These are phyloP conservation scores for Lateolabrax maculatus DNA, from an alignment of 2,797 vertebrate genomes.

Conservation along the genomic window DNA sequence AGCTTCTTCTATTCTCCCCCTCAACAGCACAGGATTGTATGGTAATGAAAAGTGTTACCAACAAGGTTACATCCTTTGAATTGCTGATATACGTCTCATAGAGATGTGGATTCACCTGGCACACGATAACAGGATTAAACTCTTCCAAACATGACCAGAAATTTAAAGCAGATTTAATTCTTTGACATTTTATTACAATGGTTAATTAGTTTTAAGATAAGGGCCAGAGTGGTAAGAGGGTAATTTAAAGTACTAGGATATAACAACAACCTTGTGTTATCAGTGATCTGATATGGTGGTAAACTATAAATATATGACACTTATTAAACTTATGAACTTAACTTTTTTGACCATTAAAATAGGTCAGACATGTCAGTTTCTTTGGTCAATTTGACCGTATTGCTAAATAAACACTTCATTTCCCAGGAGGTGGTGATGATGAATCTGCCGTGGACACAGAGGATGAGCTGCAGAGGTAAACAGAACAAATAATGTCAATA, in stretches of 20 bases:
- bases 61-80: slow-evolving; percentile 16
- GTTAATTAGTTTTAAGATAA: slow-evolving; percentile 26
- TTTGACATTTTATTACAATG: slow-evolving; percentile 3
- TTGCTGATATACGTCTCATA: not conserved
- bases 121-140: not conserved
- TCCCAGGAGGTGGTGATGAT: slow-evolving; percentile 75
- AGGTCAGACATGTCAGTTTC: not conserved
- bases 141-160: not conserved
- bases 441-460: slow-evolving; percentile 91
- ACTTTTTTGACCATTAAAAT: not conserved
- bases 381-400: not conserved
- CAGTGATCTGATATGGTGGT: not conserved
- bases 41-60: not conserved
- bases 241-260: not conserved
- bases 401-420: slow-evolving; percentile 5
- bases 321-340: not conserved
- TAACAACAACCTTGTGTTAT: not conserved
- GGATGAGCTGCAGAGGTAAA: slow-evolving; percentile 92
- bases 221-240: not conserved
- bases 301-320: not conserved
- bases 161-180: not conserved
- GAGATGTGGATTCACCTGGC: slow-evolving; percentile 3
- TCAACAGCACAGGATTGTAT: not conserved
- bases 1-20: not conserved
- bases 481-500: not conserved